These are phyloP conservation scores for Silurus glanis DNA, from an alignment of 2,113 vertebrate species.

Conservation along the genomic window DNA sequence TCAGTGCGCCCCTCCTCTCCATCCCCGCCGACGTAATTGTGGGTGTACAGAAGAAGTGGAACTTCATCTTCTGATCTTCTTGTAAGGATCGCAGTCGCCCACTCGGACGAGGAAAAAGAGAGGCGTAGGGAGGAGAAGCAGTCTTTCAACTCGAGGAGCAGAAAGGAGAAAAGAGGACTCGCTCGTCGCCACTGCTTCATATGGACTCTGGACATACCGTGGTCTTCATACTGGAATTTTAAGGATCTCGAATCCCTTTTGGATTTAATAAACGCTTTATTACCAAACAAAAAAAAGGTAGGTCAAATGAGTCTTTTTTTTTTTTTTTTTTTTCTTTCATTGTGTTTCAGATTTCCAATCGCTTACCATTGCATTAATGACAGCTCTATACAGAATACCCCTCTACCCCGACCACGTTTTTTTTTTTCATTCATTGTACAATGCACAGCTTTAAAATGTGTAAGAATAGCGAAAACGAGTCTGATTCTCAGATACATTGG, in stretches of 20 bases:
- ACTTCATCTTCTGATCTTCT: constrained; percentile 73
- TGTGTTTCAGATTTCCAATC: not conserved
- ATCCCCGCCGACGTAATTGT: constrained; percentile 85
- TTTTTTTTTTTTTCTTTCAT: not conserved
- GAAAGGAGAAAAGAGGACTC: not conserved
- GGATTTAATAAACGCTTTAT: constrained; percentile 61
- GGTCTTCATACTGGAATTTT: constrained; percentile 58
- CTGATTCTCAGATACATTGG: not conserved
- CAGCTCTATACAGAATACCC: not conserved
- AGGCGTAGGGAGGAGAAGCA: constrained; percentile 35
- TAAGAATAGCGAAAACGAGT: not conserved
- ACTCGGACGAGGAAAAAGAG: constrained; percentile 57
- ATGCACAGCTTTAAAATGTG: not conserved
- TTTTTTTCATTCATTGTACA: not conserved
- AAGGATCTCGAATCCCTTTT: constrained; percentile 39
- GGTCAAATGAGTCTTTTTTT: not conserved
- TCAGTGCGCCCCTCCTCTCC: constrained; percentile 83
- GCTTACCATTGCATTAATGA: not conserved
- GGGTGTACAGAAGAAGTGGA: constrained; percentile 85
- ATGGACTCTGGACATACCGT: constrained; percentile 35
- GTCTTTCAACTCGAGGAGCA: not conserved
- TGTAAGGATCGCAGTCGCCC: constrained; percentile 67
- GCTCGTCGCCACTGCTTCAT: not conserved
- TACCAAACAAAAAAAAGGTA: not conserved
- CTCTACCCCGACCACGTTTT: not conserved